Evolutionary conservation across 2,888 invertebrate species (phyloP), one percentile per base, ranked within the genome.

Genomic region (Brenthis ino): DNA sequence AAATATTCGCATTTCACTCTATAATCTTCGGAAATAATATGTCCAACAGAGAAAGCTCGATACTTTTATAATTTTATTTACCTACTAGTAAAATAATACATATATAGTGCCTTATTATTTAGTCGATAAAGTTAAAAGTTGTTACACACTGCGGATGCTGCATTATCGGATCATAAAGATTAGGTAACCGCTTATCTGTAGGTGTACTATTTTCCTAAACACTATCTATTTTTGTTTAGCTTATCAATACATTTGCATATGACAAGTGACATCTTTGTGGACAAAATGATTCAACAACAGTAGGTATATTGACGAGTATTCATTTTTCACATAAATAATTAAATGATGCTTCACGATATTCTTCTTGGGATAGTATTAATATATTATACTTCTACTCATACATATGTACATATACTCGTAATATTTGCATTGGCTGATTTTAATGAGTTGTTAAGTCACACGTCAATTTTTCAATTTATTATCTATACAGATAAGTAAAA

Each of bases 151-250:
- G 71, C 64, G 64, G 65, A 70, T 69, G 55, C 53, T 12, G 53
- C 67, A 64, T 71, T 79, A 80, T 79, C 80, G 71, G 72, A 76
- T 77, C 76, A 80, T 77, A 77, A 73, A 73, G 71, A 78, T 79
- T 78, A 77, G 72, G 76, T 75, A 76, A 76, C 71, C 68, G 70
- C 65, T 77, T 77, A 77, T 79, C 79, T 72, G 50, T 67, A 67
- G 69, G 55, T 71, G 71, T 69, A 71, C 72, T 69, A 72, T 75
- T 71, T 72, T 72, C 60, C 61, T 58, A 69, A 64, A 65, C 72
- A 74, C 68, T 72, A 58, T 71, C 71, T 72, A 75, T 73, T 69
- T 67, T 68, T 65, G 63, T 67, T 74, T 56, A 20, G 51, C 58
- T 72, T 72, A 70, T 69, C 72, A 67, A 14, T 54, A 50, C 69